Evolutionary conservation across 2,888 invertebrate species (phyloP), one percentile per base, ranked within the genome.

Genomic region (Eupithecia vulgata): DNA sequence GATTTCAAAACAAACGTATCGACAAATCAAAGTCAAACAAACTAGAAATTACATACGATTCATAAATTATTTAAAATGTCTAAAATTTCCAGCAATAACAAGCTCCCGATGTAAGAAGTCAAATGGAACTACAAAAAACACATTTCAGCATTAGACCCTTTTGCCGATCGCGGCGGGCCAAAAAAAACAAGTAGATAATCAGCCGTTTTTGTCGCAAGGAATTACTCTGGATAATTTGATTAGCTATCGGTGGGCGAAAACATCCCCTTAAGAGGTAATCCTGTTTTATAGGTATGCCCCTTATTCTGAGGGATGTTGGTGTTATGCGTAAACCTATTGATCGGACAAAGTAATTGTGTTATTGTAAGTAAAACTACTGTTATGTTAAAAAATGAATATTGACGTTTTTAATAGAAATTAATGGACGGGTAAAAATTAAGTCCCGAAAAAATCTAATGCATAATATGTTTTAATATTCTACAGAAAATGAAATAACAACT

Each of bases 151-250:
- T 64, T n/a, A 40, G 65, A 37, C 87, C 86, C 79, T 85, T 85
- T 85, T 84, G 83, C 82, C 89, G 86, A 85, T 81, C 76, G 88
- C 61, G 61, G 61, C 61, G 57, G 87, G 87, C 76, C 78, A 79
- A 86, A 85, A 90, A 88, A 88, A 88, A 88, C 83, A 88, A 86
- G 85, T 80, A 88, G 87, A 91, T 90, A 92, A 92, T 93, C 92
- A 91, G 86, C 83, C 89, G 86, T 91, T 92, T 91, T 92, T 92
- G 90, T 90, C 91, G 88, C 88, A 86, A 82, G 81, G 91, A 87
- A 92, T 91, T 91, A 91, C 90, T 85, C 79, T 79, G 86, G 88
- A 89, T 93, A 92, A 93, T 92, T 92, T 90, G 91, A 93, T 93
- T 92, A 92, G 89, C 86, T 88, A 91, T 91, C 87, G 89, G 91